Evolutionary conservation across 2,113 vertebrate genomes (phyloP).

Genomic region (Callipepla squamata): DNA sequence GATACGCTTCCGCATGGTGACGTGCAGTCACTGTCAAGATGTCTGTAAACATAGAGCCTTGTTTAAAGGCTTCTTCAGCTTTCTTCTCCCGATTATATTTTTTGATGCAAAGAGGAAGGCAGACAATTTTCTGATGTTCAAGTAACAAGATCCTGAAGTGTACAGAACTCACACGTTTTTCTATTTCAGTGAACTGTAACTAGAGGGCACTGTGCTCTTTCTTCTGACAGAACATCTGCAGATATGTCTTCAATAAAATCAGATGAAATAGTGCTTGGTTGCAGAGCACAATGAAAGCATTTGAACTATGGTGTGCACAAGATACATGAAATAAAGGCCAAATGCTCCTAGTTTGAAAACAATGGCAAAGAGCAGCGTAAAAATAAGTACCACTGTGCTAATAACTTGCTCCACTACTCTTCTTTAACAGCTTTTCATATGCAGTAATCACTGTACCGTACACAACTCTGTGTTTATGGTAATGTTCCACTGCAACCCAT

Average conservation of each 20-base stretch:
- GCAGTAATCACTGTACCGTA: constrained; percentile 12
- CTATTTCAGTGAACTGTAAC: constrained; percentile 20
- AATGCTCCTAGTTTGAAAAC: constrained; percentile 48
- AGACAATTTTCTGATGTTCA: background rate
- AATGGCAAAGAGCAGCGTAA: background rate
- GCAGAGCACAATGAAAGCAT: constrained; percentile 58
- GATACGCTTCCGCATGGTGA: background rate
- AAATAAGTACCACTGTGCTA: constrained; percentile 53
- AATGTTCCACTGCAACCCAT: constrained; percentile 23
- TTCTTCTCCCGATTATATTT: background rate
- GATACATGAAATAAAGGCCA: constrained; percentile 62
- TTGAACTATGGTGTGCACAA: constrained; percentile 50
- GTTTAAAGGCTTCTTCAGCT: background rate
- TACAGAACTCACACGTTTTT: background rate
- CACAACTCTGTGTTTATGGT: constrained; percentile 7
- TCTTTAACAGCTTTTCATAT: constrained; percentile 43
- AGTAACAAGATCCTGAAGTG: background rate
- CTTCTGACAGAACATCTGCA: constrained; percentile 28
- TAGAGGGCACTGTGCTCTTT: constrained; percentile 72
- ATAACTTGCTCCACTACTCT: constrained; percentile 56
- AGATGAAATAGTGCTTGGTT: background rate
- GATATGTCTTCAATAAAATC: constrained; percentile 32
- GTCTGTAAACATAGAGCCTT: background rate
- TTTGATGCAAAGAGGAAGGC: background rate
- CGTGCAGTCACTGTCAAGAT: constrained; percentile 12